phyloP scores from a whole-genome alignment of 2,797 vertebrate species.

The Periparus ater region DNA sequence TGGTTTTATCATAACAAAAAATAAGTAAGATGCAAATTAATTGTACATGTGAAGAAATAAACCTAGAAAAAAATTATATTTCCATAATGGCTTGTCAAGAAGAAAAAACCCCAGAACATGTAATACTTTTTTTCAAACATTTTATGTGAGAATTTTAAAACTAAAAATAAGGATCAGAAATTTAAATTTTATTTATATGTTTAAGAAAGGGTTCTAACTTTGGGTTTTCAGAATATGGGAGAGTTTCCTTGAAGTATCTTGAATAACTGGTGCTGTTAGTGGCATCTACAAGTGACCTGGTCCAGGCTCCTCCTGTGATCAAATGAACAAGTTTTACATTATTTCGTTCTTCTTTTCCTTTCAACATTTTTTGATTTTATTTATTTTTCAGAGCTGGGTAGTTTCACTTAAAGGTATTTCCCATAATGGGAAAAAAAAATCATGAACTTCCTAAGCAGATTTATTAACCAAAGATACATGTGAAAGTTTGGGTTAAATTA shows the following conservation, averaged over 20 bases:
- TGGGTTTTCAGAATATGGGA: neutral
- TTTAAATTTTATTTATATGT: neutral
- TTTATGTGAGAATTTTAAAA: neutral
- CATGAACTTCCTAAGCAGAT: neutral
- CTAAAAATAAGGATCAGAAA: neutral
- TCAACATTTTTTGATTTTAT: neutral
- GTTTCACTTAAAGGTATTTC: neutral
- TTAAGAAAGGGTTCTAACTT: neutral
- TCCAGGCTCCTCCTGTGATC: neutral
- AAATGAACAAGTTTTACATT: neutral
- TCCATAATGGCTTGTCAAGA: neutral
- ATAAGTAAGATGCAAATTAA: neutral
- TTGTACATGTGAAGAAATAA: neutral
- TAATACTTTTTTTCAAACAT: neutral
- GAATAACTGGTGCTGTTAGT: neutral
- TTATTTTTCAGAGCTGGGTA: neutral
- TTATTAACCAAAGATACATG: neutral
- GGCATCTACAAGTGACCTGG: neutral
- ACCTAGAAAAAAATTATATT: neutral
- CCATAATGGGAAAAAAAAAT: neutral
- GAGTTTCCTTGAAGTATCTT: neutral
- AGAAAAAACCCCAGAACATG: accelerated
- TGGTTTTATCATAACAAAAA: neutral
- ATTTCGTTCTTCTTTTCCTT: neutral
- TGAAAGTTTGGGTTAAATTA: neutral